Conservation (phyloP, 2,888 invertebrate species). For the Coecobrya sp. region DNA sequence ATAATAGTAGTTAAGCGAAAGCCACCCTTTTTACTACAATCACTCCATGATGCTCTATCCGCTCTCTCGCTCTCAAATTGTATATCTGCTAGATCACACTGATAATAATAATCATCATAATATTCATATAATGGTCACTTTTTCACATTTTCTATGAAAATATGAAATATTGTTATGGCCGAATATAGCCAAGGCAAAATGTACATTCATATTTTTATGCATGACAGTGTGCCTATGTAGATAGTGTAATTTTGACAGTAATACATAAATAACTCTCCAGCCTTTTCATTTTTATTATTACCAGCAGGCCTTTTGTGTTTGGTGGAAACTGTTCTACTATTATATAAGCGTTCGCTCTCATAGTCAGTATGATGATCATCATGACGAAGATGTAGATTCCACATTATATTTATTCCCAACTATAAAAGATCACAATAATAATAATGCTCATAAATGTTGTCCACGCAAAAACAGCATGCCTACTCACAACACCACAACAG, state of each 20-base stretch:
- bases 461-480: conserved; percentile 70
- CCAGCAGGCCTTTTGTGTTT: background rate
- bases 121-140: conserved; percentile 55
- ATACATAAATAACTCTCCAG: conserved; percentile 61
- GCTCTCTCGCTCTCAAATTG: conserved; percentile 14
- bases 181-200: conserved; percentile 27
- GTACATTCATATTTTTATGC: background rate
- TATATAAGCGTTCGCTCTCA: background rate
- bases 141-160: conserved; percentile 46
- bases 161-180: conserved; percentile 73
- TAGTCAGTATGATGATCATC: background rate
- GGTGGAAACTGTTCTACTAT: no score
- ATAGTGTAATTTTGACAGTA: conserved; percentile 55
- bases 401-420: conserved; percentile 73
- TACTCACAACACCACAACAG: conserved; percentile 50
- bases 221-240: background rate
- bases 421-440: conserved; percentile 73
- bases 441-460: conserved; percentile 75
- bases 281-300: conserved; percentile 10
- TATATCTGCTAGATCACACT: conserved; percentile 52
- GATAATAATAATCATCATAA: conserved; percentile 77
- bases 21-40: conserved; percentile 52
- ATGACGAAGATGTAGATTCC: background rate
- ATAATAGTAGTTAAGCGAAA: conserved; percentile 39
- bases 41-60: conserved; percentile 7